Percentiles rank a stretch among this genome's conserved stretches.
Evolutionary conservation across 2,888 invertebrate genomes (phyloP).

Genomic region (Polia nebulosa): DNA sequence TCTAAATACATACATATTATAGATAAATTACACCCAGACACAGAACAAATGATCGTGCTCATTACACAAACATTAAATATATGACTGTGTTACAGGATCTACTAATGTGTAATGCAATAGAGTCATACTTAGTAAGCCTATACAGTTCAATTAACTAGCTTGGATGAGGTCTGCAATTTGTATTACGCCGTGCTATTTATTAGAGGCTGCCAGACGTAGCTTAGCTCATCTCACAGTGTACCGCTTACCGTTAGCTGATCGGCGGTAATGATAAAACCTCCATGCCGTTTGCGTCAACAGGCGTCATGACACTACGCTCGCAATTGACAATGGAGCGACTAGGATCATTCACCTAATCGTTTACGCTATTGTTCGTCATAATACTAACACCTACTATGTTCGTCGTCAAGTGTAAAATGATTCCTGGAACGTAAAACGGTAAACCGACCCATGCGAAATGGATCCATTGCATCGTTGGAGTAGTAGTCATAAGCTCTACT

Average conservation of each 20-base stretch:
- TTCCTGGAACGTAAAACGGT: not conserved
- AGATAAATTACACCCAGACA: too few relatives aligned
- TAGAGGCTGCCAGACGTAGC: too few relatives aligned
- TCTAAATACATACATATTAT: too few relatives aligned
- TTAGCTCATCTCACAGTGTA: constrained; percentile 1
- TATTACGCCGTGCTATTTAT: too few relatives aligned
- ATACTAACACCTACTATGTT: constrained; percentile 3
- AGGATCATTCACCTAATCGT: constrained; percentile 48
- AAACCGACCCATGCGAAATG: not conserved
- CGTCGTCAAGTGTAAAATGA: not conserved
- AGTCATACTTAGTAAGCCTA: too few relatives aligned
- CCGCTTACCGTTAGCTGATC: constrained; percentile 15
- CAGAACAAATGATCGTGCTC: too few relatives aligned
- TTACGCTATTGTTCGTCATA: constrained; percentile 47
- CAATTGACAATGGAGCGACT: constrained; percentile 33
- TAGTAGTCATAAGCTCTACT: too few relatives aligned
- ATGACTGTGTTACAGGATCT: too few relatives aligned
- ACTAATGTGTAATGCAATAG: too few relatives aligned
- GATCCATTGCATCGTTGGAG: not conserved
- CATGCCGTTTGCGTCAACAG: constrained; percentile 14
- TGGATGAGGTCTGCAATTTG: too few relatives aligned
- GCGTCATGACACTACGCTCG: constrained; percentile 14
- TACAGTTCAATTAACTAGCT: too few relatives aligned
- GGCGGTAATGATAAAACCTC: constrained; percentile 25
- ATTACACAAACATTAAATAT: too few relatives aligned